Evolutionary conservation across 2,888 invertebrate genomes (phyloP), one percentile per base, ranked within the genome.

Genomic region (Machimus atricapillus): DNA sequence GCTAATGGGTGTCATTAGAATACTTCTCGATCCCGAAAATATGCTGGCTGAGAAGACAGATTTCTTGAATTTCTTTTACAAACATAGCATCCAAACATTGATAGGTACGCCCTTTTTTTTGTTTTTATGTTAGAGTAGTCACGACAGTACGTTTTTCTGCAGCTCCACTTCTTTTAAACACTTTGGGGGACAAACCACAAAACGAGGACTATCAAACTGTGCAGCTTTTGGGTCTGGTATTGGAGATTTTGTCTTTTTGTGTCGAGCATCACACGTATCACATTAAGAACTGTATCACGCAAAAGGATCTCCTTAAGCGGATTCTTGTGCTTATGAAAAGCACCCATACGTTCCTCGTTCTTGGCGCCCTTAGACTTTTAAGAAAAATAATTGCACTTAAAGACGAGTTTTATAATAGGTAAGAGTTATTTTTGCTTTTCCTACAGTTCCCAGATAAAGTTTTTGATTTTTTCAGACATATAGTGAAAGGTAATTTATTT

Each of bases 201-300:
- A 96, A 96, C 91, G 99, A 99, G 93, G 99, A 99, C 93, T 98
- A 98, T 93, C 96, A 97, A 93, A 98, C 98, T 86, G 99, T 99
- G 89, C 99, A 99, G 93, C 94, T 99, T 89, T 94, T 99, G 89
- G 98, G 98, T 87, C 94, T 99, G 90, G 98, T 99, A 89, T 93
- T 99, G 90, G 99, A 99, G 93, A 94, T 99, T 90, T 94, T 99
- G 89, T 97, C 98, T 66, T 99, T 99, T 93, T 99, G 99, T 93
- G 98, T 99, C 81, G 99, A 99, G 93, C 99, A 99, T 94, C 99
- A 99, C 94, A 97, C 98, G 87, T 98, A 98, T 94, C 98, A 99
- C 94, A 98, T 99, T 93, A 98, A 99, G 93, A 98, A 98, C 92
- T 99, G 98, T 93, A 97, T 99, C 93, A 95, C 99, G 91, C 97